These are phyloP conservation scores for Nebria salina DNA, from an alignment of 2,888 invertebrate species.

Conservation along the genomic window DNA sequence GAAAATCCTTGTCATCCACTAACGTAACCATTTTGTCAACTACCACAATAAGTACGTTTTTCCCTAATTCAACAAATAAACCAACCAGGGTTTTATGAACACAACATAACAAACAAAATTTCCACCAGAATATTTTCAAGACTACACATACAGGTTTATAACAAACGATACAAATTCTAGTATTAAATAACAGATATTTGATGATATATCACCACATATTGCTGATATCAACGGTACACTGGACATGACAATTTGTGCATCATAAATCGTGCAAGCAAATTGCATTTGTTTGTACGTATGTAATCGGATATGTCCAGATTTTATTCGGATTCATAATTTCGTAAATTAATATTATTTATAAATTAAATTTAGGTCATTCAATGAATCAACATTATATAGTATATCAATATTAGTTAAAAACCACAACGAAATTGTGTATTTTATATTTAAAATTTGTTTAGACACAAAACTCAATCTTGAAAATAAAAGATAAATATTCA, in stretches of 20 bases:
- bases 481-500: background rate
- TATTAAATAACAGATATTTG: background rate
- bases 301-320: background rate
- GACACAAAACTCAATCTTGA: too few relatives aligned
- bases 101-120: background rate
- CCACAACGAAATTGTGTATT: too few relatives aligned
- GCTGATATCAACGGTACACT: background rate
- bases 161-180: background rate
- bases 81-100: background rate
- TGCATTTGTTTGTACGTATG: background rate
- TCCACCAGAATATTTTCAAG: background rate
- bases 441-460: too few relatives aligned
- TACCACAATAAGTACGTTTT: background rate
- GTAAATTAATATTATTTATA: background rate
- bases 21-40: background rate
- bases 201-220: too few relatives aligned
- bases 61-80: background rate
- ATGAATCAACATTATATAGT: background rate
- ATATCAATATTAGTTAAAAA: background rate
- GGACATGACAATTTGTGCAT: too few relatives aligned
- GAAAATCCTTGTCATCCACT: background rate
- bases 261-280: too few relatives aligned
- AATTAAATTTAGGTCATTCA: too few relatives aligned
- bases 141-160: background rate
- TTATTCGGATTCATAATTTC: background rate